Evolutionary conservation across 2,888 invertebrate genomes (phyloP).

Genomic region (Thyatira batis): DNA sequence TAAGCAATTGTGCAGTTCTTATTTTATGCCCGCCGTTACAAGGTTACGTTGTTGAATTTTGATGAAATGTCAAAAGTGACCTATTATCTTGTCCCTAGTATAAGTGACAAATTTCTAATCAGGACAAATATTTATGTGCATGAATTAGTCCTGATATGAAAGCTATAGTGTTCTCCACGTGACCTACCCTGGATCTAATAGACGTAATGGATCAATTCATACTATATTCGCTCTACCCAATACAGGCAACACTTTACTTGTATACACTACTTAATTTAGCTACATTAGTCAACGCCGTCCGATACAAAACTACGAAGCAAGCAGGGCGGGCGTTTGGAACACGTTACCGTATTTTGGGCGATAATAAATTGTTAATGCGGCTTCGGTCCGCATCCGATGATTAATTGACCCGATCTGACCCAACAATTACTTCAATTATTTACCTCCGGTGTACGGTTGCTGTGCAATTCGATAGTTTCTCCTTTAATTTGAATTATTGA

Average conservation of each 20-base stretch:
- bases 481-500: conserved; percentile 46
- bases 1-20: no score
- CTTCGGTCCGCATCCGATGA: conserved; percentile 65
- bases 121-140: no score
- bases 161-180: no score
- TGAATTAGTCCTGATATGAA: no score
- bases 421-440: conserved; percentile 79
- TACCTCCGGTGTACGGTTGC: conserved; percentile 67
- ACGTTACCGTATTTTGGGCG: conserved; percentile 54
- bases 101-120: no score
- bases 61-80: no score
- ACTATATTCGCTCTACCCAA: no score
- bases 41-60: no score
- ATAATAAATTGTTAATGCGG: conserved; percentile 66
- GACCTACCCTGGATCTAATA: no score
- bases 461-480: conserved; percentile 42
- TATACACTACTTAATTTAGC: neutral
- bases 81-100: no score
- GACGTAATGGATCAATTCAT: no score
- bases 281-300: neutral
- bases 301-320: neutral
- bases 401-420: conserved; percentile 79
- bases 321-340: conserved; percentile 22
- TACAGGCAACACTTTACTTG: neutral
- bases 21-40: no score